Base-by-base conservation (phyloP, 2,113 vertebrate genomes). In the Geococcyx californianus region DNA sequence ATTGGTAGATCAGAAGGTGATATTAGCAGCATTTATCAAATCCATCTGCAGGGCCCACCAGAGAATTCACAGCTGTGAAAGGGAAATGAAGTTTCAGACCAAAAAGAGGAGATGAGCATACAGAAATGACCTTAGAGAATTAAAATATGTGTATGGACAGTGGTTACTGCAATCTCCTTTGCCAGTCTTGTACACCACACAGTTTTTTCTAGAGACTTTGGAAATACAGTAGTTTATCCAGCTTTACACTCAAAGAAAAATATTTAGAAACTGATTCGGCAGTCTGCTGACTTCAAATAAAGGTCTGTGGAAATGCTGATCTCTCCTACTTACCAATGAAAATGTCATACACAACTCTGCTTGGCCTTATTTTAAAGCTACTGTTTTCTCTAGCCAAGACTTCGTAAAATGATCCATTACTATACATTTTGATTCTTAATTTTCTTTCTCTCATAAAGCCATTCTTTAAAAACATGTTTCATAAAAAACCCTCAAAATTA, bases 21-120 rank as follows among this genome's bases (percentile, higher is more conserved):
- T 97, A 98, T 98, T 98, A 98, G 98, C 97, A 89, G 98, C 98
- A 99, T 99, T 98, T 98, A 98, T 99, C 98, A 99, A 98, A 98
- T 95, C 98, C 97, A 98, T 98, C 97, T 90, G 95, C 97, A 89
- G 95, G 97, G 97, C 97, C 97, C 98, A 98, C 98, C 84, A 96
- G 98, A 98, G 97, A 98, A 98, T 98, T 98, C 98, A 97, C 98
- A 98, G 98, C 97, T 98, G 98, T 97, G 98, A 97, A 98, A 98
- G 98, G 98, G 97, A 98, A 98, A 98, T 99, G 98, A 98, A 97
- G 96, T 96, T 97, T 96, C 84, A 94, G 90, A 92, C 84, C 78
- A 79, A 94, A 93, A 81, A 72, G 55, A 70, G 49, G 47, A 91
- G 90, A 95, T 52, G 21, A 93, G 87, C 80, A 93, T 38, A 59